A percentile compares a stretch with the other conserved stretches of the same genome.
phyloP scores from a whole-genome alignment of 92 coral and sea anemone species.

The Siderastrea radians region DNA sequence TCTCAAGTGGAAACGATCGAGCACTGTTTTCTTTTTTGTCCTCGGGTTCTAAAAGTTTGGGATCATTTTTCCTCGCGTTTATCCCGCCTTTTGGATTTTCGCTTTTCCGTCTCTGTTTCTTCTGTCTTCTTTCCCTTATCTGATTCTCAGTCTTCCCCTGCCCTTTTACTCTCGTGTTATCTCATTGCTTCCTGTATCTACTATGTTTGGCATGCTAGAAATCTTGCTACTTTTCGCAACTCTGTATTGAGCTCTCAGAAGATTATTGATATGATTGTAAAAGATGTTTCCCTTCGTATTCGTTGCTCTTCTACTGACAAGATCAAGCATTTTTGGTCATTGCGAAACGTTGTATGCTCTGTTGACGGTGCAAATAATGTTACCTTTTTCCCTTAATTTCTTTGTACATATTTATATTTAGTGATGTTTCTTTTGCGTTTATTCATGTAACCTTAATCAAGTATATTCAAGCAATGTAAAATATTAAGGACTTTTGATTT shows the following conservation, averaged over 20 bases:
- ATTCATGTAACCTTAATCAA: too few relatives aligned
- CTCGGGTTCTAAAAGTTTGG: constrained; percentile 19
- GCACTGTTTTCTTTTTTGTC: constrained; percentile 44
- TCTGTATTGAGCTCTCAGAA: not conserved
- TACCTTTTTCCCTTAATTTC: too few relatives aligned
- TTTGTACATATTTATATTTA: too few relatives aligned
- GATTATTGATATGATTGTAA: not conserved
- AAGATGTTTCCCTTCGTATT: not conserved
- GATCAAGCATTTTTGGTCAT: too few relatives aligned
- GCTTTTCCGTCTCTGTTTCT: not conserved
- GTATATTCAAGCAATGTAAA: too few relatives aligned
- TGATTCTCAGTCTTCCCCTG: not conserved
- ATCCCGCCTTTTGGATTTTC: not conserved
- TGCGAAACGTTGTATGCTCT: not conserved
- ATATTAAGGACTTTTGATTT: too few relatives aligned
- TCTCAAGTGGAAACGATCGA: too few relatives aligned
- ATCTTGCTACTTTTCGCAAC: not conserved
- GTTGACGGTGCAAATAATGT: too few relatives aligned
- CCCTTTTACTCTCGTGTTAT: not conserved
- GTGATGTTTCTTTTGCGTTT: too few relatives aligned
- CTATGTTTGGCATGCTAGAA: not conserved
- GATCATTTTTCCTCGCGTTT: not conserved
- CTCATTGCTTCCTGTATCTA: not conserved
- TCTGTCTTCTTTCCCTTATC: not conserved
- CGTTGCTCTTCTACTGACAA: not conserved